Evolutionary conservation across 2,113 vertebrate species (phyloP).

Genomic region (Ochotona princeps): DNA sequence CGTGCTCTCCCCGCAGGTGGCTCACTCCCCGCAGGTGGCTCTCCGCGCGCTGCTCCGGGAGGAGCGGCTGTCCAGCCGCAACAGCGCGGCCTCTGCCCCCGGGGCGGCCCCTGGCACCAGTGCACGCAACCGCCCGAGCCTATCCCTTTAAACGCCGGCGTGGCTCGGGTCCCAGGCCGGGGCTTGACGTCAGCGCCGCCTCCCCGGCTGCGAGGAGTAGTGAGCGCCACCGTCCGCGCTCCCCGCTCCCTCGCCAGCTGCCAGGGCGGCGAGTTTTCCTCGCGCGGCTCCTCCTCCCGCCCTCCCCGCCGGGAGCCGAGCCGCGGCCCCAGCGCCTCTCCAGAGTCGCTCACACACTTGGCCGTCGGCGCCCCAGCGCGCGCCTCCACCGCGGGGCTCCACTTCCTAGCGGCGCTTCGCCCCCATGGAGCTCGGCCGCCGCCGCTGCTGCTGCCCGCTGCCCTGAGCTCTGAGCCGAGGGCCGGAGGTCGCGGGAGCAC

Average conservation of each 20-base stretch:
- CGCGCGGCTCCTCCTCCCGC: conserved; percentile 63
- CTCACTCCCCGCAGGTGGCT: accelerated
- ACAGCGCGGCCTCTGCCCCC: accelerated
- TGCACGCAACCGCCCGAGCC: background rate
- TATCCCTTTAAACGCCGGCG: conserved; percentile 85
- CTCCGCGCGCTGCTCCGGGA: accelerated
- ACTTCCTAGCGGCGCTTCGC: background rate
- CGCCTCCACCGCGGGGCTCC: background rate
- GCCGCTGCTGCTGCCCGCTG: conserved; percentile 44
- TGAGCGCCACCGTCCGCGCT: conserved; percentile 63
- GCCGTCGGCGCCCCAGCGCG: background rate
- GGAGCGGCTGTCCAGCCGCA: accelerated
- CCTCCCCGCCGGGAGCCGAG: conserved; percentile 27
- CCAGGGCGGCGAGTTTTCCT: conserved; percentile 55
- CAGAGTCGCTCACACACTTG: conserved; percentile 57
- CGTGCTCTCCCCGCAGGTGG: accelerated
- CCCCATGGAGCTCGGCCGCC: conserved; percentile 70
- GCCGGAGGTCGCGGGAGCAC: background rate
- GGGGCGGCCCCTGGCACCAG: conserved; percentile 47
- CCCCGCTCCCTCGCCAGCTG: conserved; percentile 4
- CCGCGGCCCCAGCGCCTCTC: background rate
- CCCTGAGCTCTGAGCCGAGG: conserved; percentile 48
- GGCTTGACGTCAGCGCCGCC: conserved; percentile 84
- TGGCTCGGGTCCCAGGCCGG: conserved; percentile 71
- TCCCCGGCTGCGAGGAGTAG: conserved; percentile 74